Evolutionary conservation across 2,888 invertebrate species (phyloP).

Genomic region (Tortrix viridana): DNA sequence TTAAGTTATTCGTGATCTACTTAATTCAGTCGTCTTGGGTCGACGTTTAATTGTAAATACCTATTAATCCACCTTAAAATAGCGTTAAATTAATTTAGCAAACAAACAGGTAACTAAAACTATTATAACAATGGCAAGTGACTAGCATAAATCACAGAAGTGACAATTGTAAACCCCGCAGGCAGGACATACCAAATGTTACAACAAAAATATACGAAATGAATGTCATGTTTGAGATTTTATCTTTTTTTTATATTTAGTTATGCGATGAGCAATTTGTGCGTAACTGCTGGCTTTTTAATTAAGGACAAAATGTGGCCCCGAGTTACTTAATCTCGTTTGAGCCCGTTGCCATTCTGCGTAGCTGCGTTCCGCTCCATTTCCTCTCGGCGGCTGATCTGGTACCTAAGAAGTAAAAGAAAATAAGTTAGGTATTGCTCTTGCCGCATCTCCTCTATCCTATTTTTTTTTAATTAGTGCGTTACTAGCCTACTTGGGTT

Average conservation of each 20-base stretch:
- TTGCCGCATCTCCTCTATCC: too few relatives aligned
- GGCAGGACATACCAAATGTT: conserved; percentile 14
- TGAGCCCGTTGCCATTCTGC: conserved; percentile 85
- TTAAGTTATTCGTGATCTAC: conserved; percentile 50
- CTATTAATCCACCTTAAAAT: conserved; percentile 10
- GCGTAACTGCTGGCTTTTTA: not conserved
- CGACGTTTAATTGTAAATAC: conserved; percentile 45
- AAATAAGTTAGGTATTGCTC: too few relatives aligned
- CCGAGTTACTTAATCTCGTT: conserved; percentile 78
- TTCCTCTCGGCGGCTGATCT: conserved; percentile 82
- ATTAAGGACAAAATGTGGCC: not conserved
- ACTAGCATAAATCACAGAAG: conserved; percentile 63
- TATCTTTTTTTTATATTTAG: not conserved
- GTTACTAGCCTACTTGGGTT: too few relatives aligned
- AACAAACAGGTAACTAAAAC: conserved; percentile 17
- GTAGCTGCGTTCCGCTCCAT: conserved; percentile 70
- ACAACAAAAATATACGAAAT: conserved; percentile 21
- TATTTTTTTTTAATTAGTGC: too few relatives aligned
- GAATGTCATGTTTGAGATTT: conserved; percentile 5
- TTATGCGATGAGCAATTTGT: not conserved
- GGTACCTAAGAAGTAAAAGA: conserved; percentile 72
- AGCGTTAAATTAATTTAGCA: conserved; percentile 4
- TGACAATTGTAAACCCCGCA: conserved; percentile 15
- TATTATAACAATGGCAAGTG: conserved; percentile 42
- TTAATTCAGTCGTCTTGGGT: conserved; percentile 47